These are phyloP conservation scores for Clarias gariepinus DNA, from an alignment of 2,113 vertebrate species.

Conservation along the genomic window DNA sequence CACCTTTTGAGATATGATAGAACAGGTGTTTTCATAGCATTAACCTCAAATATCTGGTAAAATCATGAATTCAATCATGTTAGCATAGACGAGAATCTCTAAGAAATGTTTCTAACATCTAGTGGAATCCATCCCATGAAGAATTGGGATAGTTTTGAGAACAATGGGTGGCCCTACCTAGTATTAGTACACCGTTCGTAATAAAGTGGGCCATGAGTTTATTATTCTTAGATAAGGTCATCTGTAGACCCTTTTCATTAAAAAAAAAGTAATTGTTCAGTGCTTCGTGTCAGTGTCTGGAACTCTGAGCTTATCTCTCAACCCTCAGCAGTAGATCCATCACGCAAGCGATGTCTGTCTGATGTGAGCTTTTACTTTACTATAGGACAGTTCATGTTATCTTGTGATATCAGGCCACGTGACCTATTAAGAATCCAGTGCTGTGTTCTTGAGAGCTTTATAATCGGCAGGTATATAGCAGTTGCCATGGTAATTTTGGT, in stretches of 20 bases:
- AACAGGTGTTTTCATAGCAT: too few species aligned
- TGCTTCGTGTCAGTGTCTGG: not conserved
- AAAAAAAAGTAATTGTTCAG: too few species aligned
- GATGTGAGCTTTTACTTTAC: not conserved
- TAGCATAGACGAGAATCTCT: not conserved
- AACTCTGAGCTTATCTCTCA: not conserved
- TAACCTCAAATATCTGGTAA: too few species aligned
- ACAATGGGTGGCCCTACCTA: too few species aligned
- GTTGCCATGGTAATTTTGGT: conserved; percentile 24
- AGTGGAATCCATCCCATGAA: too few species aligned
- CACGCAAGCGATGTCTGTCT: not conserved
- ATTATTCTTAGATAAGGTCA: too few species aligned
- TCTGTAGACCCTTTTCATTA: too few species aligned
- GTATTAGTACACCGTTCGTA: too few species aligned
- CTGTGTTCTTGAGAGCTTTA: not conserved
- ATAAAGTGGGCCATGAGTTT: too few species aligned
- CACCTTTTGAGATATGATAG: too few species aligned
- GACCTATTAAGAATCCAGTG: not conserved
- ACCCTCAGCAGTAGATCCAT: not conserved
- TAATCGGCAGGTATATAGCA: conserved; percentile 5
- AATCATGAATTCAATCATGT: not conserved
- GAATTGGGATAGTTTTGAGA: too few species aligned
- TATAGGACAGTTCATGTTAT: not conserved
- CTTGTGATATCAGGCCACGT: not conserved
- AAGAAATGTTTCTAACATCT: not conserved